These are phyloP conservation scores for Liopterus haemorrhoidalis DNA, from an alignment of 2,888 invertebrate genomes.

Conservation along the genomic window DNA sequence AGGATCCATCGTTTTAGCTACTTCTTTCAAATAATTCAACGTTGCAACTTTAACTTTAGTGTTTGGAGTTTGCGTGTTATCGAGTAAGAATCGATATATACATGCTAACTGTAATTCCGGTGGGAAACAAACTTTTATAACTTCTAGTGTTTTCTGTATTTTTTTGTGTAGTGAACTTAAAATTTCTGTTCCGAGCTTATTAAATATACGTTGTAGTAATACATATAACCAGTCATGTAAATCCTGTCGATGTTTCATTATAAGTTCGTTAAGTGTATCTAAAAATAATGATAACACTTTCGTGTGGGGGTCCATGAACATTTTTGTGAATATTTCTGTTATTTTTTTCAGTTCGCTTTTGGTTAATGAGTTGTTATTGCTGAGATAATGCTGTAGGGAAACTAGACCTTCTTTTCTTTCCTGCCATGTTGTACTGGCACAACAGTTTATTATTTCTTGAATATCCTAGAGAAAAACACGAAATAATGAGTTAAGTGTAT, in stretches of 20 bases:
- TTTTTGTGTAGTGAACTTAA: constrained; percentile 88
- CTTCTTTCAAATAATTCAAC: constrained; percentile 58
- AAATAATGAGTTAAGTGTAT: too few species aligned
- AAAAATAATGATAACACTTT: constrained; percentile 89
- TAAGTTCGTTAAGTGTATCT: constrained; percentile 87
- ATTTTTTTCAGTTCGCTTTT: constrained; percentile 71
- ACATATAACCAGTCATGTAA: constrained; percentile 91
- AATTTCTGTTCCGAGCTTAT: constrained; percentile 87
- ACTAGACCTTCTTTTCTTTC: constrained; percentile 91
- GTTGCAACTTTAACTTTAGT: constrained; percentile 72
- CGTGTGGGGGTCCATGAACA: constrained; percentile 96
- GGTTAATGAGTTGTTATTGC: constrained; percentile 60
- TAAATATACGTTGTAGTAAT: constrained; percentile 67
- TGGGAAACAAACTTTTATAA: constrained; percentile 65
- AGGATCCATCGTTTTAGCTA: constrained; percentile 61
- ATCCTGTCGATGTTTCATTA: constrained; percentile 78
- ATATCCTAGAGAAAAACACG: constrained; percentile 57
- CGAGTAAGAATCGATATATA: constrained; percentile 76
- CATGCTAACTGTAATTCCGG: constrained; percentile 60
- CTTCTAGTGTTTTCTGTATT: constrained; percentile 77
- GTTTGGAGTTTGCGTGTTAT: constrained; percentile 90
- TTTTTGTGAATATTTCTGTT: constrained; percentile 90
- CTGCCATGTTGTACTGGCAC: constrained; percentile 87
- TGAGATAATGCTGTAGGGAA: constrained; percentile 65
- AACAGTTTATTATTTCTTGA: constrained; percentile 76